Base-by-base conservation (phyloP, 2,113 vertebrate genomes). In the Leucoraja erinaceus region DNA sequence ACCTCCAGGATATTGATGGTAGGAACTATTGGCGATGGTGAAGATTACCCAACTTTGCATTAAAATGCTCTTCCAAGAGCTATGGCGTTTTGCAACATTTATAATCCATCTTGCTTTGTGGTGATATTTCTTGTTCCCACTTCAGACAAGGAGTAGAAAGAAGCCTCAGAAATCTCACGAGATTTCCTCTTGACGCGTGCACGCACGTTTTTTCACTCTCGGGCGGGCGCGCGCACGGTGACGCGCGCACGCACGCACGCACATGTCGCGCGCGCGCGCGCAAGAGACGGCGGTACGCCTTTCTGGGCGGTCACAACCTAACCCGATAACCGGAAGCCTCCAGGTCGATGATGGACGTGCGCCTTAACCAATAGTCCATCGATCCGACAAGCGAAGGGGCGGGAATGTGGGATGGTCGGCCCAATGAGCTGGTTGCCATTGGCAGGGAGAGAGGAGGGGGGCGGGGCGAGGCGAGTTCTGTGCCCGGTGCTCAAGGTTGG, bases 401-500 rank as follows among this genome's bases (percentile, higher is more conserved):
- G 90, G 90, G 20, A 22, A 33, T 10, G 38, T 9, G 90, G 90
- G 1, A 7, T 5, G 9, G 20, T 12, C 6, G 8, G 66, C 33
- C 83, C 90, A 91, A 91, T 91, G 28, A 38, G 31, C 18, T 12
- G 68, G 7, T 10, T 4, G 68, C 33, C 10, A 54, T 33, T 47
- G 31, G 18, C 18, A 28, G 90, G 63, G 38, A 5, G 33, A 2
- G 68, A 14, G 61, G n/a, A 9, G 88, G 33, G 7, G 63, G 33
- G 86, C n/a, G 86, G 68, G 90, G 9, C 22, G 90, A 68, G 77
- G 77, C 8, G 11, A 18, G 90, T 70, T 91, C 4, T 47, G 90
- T 72, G 90, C 90, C 66, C 66, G 90, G 66, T 72, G 90, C 90
- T 88, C 83, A 91, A 72, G 90, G 66, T 91, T 72, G 90, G 90